Percentiles rank a stretch among this genome's conserved stretches.
These are phyloP conservation scores for Euleptes europaea DNA, from an alignment of 2,113 vertebrate genomes.

Conservation along the genomic window DNA sequence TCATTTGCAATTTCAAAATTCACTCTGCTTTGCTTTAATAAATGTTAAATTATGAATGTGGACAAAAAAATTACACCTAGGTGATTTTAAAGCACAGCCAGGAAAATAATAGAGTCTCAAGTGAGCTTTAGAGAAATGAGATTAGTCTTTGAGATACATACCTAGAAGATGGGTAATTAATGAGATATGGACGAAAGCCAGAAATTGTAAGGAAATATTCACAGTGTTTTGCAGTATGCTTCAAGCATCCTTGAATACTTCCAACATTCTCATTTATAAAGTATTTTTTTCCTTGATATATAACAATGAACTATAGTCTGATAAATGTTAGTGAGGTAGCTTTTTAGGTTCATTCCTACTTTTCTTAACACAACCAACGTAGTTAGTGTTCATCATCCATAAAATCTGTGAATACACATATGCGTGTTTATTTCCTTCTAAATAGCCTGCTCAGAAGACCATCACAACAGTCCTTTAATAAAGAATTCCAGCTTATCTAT, in stretches of 20 bases:
- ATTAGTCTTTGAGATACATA: slow-evolving; percentile 21
- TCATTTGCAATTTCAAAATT: slow-evolving; percentile 24
- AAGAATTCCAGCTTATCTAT: neutral
- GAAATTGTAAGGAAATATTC: slow-evolving; percentile 21
- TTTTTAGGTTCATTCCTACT: neutral
- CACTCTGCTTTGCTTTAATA: slow-evolving; percentile 36
- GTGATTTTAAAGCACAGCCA: slow-evolving; percentile 29
- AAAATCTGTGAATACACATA: neutral
- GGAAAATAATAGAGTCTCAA: neutral
- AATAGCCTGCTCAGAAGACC: neutral
- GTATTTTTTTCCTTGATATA: neutral
- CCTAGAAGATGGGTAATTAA: neutral
- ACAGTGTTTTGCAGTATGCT: neutral
- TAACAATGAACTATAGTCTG: neutral
- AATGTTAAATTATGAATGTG: slow-evolving; percentile 1
- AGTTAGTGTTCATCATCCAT: neutral
- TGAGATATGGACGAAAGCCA: neutral
- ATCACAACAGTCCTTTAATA: neutral
- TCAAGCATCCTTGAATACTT: neutral
- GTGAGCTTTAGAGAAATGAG: slow-evolving; percentile 14
- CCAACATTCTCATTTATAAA: neutral
- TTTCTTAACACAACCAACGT: neutral
- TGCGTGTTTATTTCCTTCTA: neutral
- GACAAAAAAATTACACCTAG: slow-evolving; percentile 4
- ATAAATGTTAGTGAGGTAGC: neutral